Conservation (phyloP, 2,888 invertebrate species). For the Aphidius colemani region DNA sequence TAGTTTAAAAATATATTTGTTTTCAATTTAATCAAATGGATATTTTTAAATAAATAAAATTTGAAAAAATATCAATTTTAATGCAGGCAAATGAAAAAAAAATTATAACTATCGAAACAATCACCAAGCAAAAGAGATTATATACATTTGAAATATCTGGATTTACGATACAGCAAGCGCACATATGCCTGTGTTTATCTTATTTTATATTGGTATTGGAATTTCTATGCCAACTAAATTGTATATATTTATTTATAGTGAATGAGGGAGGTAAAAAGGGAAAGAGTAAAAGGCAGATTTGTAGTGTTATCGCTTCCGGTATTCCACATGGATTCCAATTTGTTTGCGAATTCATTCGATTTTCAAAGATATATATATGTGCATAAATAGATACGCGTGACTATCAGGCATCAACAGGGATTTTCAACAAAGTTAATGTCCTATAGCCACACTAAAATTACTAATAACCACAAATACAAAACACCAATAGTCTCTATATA, state of each 20-base stretch:
- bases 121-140: not conserved
- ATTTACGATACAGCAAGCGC: slow-evolving; percentile 4
- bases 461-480: too few species aligned
- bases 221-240: not conserved
- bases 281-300: not conserved
- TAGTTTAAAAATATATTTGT: too few species aligned
- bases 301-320: slow-evolving; percentile 12
- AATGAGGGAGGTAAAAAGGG: not conserved
- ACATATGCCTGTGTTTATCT: slow-evolving; percentile 11
- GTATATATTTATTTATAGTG: slow-evolving; percentile 1
- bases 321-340: slow-evolving; percentile 15
- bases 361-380: slow-evolving; percentile 1
- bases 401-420: not conserved
- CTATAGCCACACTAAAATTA: too few species aligned
- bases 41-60: slow-evolving; percentile 2
- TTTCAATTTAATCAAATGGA: not conserved
- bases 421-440: not conserved
- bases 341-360: slow-evolving; percentile 11
- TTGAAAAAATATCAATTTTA: not conserved
- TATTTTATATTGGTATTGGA: not conserved
- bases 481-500: too few species aligned
- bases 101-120: too few species aligned
- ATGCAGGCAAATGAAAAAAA: not conserved
- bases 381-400: not conserved
- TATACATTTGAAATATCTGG: slow-evolving; percentile 11